Percentiles rank a stretch among this genome's conserved stretches.
Evolutionary conservation across 2,113 vertebrate species (phyloP).

Genomic region (Ameiurus melas): DNA sequence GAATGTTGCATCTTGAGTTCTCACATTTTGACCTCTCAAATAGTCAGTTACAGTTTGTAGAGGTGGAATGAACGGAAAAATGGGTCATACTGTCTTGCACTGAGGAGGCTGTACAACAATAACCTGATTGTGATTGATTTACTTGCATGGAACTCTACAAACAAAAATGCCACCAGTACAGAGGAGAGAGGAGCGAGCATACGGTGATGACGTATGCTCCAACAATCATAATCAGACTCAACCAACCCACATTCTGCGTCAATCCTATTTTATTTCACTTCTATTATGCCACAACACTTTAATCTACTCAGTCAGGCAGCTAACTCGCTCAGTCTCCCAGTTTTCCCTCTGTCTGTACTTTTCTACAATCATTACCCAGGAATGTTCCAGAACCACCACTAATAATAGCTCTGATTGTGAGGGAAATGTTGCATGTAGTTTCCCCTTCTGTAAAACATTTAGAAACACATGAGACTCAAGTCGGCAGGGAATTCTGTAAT

Average conservation of each 20-base stretch:
- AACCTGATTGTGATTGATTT: slow-evolving; percentile 54
- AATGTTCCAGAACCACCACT: slow-evolving; percentile 66
- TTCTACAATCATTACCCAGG: slow-evolving; percentile 60
- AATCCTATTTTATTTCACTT: slow-evolving; percentile 37
- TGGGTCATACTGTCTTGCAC: slow-evolving; percentile 42
- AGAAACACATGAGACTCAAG: slow-evolving; percentile 19
- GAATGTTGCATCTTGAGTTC: background rate
- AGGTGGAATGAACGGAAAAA: slow-evolving; percentile 51
- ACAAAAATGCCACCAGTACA: slow-evolving; percentile 7
- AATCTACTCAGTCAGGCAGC: slow-evolving; percentile 47
- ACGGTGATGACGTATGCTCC: slow-evolving; percentile 18
- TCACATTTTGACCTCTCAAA: background rate
- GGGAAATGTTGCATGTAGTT: slow-evolving; percentile 59
- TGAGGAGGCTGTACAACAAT: slow-evolving; percentile 54
- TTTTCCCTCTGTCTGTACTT: slow-evolving; percentile 50
- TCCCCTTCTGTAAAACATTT: slow-evolving; percentile 36
- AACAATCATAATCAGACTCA: slow-evolving; percentile 45
- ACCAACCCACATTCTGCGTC: slow-evolving; percentile 34
- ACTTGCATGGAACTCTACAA: slow-evolving; percentile 29
- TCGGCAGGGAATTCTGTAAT: slow-evolving; percentile 10
- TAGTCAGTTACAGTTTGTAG: background rate
- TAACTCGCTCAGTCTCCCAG: slow-evolving; percentile 6
- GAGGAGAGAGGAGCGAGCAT: background rate
- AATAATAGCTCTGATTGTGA: slow-evolving; percentile 64
- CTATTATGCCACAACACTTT: slow-evolving; percentile 36